These are phyloP conservation scores for Anser cygnoides DNA, from an alignment of 2,113 vertebrate genomes.

Conservation along the genomic window DNA sequence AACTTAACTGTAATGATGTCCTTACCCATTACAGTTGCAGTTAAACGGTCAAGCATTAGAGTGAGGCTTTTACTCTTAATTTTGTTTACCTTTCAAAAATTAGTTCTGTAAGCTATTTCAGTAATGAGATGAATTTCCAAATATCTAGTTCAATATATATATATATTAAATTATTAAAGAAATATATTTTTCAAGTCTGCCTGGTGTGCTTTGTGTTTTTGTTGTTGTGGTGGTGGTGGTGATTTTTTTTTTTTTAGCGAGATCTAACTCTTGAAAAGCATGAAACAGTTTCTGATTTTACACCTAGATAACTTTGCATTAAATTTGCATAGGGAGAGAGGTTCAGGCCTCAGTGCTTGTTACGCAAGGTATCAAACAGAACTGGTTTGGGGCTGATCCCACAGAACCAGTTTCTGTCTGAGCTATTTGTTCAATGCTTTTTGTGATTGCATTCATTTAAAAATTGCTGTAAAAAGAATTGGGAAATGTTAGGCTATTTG, in stretches of 20 bases:
- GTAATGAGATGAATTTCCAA: background rate
- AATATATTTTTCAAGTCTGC: background rate
- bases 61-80: background rate
- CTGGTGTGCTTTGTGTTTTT: background rate
- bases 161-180: conserved; percentile 38
- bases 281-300: background rate
- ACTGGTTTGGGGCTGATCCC: background rate
- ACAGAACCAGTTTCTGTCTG: background rate
- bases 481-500: background rate
- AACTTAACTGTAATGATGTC: background rate
- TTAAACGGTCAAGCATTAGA: background rate
- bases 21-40: background rate
- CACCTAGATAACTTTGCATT: background rate
- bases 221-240: background rate
- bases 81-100: background rate
- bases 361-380: background rate
- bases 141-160: background rate
- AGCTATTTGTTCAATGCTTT: background rate
- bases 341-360: background rate
- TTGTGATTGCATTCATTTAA: background rate
- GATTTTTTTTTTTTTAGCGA: background rate
- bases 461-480: background rate
- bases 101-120: background rate
- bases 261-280: background rate
- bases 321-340: background rate